Conservation (phyloP, 2,113 vertebrate genomes). For the Sigmodon hispidus region DNA sequence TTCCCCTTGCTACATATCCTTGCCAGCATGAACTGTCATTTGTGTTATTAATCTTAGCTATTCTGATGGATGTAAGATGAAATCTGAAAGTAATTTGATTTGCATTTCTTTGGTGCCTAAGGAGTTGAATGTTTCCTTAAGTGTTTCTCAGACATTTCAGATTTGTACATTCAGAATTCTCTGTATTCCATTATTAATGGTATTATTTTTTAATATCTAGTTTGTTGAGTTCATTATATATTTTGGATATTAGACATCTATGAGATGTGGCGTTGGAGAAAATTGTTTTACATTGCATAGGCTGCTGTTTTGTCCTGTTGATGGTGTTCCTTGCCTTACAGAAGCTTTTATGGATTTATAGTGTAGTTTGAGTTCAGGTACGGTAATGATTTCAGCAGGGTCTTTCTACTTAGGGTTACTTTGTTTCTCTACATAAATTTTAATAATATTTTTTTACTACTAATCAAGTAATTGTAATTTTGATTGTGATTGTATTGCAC, state of each 20-base stretch:
- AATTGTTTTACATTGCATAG: neutral
- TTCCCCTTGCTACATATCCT: neutral
- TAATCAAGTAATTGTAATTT: neutral
- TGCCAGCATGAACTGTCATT: neutral
- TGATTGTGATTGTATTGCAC: neutral
- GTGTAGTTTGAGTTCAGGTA: neutral
- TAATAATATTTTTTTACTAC: too few species aligned
- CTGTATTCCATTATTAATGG: neutral
- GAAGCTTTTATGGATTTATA: neutral
- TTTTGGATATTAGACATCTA: neutral
- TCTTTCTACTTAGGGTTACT: neutral
- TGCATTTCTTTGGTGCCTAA: neutral
- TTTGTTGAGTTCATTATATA: neutral
- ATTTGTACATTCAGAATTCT: neutral
- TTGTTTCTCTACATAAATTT: neutral
- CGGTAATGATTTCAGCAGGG: neutral
- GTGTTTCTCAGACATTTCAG: neutral
- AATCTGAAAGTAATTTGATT: neutral
- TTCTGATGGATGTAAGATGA: neutral
- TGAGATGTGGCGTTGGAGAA: neutral
- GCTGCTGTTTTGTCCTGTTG: neutral
- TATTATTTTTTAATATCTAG: neutral
- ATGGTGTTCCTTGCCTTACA: neutral
- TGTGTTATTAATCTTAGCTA: neutral
- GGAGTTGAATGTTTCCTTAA: neutral